Base-by-base conservation (phyloP, 2,888 invertebrate genomes). In the Andricus curvator region DNA sequence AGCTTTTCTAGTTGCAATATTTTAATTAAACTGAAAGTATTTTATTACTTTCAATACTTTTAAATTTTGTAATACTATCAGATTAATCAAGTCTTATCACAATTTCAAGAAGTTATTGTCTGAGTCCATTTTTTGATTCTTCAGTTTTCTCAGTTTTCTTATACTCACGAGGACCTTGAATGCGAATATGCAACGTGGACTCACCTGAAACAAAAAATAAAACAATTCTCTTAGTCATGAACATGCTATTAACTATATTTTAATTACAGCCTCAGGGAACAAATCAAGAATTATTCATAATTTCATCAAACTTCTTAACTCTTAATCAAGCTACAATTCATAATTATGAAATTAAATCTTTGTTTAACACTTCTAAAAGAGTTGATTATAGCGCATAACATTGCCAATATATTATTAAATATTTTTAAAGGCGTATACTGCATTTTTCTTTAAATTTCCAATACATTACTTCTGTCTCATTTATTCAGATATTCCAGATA, bases 181-280 rank as follows among this genome's bases (percentile, higher is more conserved):
- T 67, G 68, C 20, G 20, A 70, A 22, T 74, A 56, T 77, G 60
- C 41, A 77, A 56, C 15, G 22, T 17, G 37, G 56, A 62, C 62
- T 77, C 41, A 77, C 64, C 62, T 64, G 77, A 15, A 77, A 77
- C 41, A 77, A 77, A 77, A 60, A 65, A 25, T 15, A 65, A 65
- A 33, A 62, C 9, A 62, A 25, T 33, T 77, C 60, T 62, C 60
- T 62, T 60, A 77, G 48, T 77, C 48, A 68, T 67, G 13, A n/a
- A 37, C n/a, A 41, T 67, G 37, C 9, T 37, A 41, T 37, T 67
- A n/a, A 25, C 15, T 25, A 11, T 44, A 25, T 51, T 70, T 70
- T 51, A 70, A 70, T 70, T 48, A 29, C 44, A 22, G 37, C 13
- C 20, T n/a, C 5, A 41, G 4, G 25, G 20, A 20, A 51, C 1